These are phyloP conservation scores for Apeira syringaria DNA, from an alignment of 2,888 invertebrate species.

Conservation along the genomic window DNA sequence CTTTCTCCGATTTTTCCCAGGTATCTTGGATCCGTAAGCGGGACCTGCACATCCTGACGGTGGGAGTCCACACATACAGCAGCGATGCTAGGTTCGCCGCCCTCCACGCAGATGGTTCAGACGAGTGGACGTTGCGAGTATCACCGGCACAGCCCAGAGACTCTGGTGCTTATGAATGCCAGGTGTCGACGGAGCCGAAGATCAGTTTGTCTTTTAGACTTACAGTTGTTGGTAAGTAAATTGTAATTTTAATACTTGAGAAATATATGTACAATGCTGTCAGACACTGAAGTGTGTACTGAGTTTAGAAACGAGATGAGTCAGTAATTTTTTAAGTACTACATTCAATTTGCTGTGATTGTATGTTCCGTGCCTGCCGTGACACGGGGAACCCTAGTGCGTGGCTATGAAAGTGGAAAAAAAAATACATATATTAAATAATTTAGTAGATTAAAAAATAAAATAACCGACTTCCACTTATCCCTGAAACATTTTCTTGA, in stretches of 20 bases:
- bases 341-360: too few species aligned
- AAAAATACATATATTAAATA: too few species aligned
- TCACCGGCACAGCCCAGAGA: constrained; percentile 88
- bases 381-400: too few species aligned
- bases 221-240: constrained; percentile 89
- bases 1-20: constrained; percentile 59
- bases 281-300: too few species aligned
- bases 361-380: too few species aligned
- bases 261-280: too few species aligned
- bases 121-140: constrained; percentile 85
- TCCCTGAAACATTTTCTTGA: too few species aligned
- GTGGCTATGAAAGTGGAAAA: too few species aligned
- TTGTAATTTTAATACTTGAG: constrained; percentile 45
- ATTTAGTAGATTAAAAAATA: too few species aligned
- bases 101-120: constrained; percentile 84
- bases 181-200: constrained; percentile 96
- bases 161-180: constrained; percentile 95
- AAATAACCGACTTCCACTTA: too few species aligned
- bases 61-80: constrained; percentile 85
- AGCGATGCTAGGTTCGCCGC: constrained; percentile 86
- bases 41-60: constrained; percentile 88
- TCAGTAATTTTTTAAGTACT: too few species aligned
- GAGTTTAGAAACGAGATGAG: too few species aligned
- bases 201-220: constrained; percentile 89
- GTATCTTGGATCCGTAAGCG: constrained; percentile 94